phyloP scores from a whole-genome alignment of 2,113 vertebrate genomes.

The Chloropsis cyanopogon region DNA sequence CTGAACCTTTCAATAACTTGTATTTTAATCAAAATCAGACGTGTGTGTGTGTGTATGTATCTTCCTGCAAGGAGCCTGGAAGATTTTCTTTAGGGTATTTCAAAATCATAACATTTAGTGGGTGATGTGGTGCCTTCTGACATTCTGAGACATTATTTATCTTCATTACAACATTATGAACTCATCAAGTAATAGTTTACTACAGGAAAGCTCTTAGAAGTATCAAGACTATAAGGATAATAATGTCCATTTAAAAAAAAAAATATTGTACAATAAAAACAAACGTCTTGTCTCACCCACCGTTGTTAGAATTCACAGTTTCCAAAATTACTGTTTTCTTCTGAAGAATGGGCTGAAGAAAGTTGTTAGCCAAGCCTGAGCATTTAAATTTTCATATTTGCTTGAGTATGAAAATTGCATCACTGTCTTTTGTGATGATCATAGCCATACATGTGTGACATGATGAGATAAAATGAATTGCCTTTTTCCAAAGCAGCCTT shows the following conservation, averaged over 20 bases:
- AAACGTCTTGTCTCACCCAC: not conserved
- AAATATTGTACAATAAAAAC: not conserved
- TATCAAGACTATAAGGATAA: not conserved
- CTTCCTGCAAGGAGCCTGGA: not conserved
- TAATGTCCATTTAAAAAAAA: not conserved
- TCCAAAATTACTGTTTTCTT: not conserved
- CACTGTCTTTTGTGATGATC: not conserved
- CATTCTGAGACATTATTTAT: not conserved
- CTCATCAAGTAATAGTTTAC: slow-evolving; percentile 2
- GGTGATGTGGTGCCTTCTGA: not conserved
- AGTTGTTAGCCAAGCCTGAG: not conserved
- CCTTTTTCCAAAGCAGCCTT: not conserved
- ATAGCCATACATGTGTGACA: not conserved
- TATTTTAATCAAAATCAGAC: slow-evolving; percentile 52
- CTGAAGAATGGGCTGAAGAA: not conserved
- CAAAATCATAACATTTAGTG: not conserved
- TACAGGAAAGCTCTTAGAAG: not conserved
- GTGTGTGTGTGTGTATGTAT: not conserved
- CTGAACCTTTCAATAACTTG: slow-evolving; percentile 35
- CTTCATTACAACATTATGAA: not conserved
- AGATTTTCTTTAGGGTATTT: slow-evolving; percentile 24
- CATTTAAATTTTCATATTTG: not conserved
- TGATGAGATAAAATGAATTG: not conserved
- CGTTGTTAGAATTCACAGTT: not conserved
- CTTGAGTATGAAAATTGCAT: not conserved